Base-by-base conservation (phyloP, 1,140 invertebrate genomes). In the Phenacoccus solenopsis region DNA sequence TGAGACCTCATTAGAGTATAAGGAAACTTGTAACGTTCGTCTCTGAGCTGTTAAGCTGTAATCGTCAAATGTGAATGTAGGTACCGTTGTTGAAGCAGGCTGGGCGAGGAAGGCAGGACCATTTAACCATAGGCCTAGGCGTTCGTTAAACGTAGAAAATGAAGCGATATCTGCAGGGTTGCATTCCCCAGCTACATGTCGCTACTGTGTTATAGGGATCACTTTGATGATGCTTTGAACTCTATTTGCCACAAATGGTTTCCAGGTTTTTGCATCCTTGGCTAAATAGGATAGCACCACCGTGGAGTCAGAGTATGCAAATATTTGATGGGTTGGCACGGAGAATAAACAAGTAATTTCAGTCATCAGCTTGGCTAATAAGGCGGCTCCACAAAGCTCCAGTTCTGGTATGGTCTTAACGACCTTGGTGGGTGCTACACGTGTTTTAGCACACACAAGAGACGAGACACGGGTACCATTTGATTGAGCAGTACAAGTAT, bases 81-180 rank as follows among this genome's bases (percentile, higher is more conserved):
- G n/a, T n/a, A n/a, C n/a, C n/a, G n/a, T n/a, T n/a, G n/a, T n/a
- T n/a, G n/a, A n/a, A n/a, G n/a, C n/a, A n/a, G n/a, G n/a, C n/a
- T n/a, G n/a, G n/a, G n/a, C n/a, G n/a, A 25, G 20, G 9, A 56
- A 67, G 22, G 28, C 1, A 9, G 72, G 73, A 0, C 72, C 73
- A 24, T 49, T 64, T 49, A 68, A 70, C 73, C 74, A 75, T 20
- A 74, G 67, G 1, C 70, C 28, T 24, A 68, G 13, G 38, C 38
- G 38, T 25, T 72, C 28, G 0, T 69, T 30, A 1, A 70, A 16
- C 12, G 70, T n/a, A 7, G 67, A 49, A 0, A 74, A 68, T 2
- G 71, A 32, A 1, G 78, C 73, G 3, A 74, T 71, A 73, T 82
- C 80, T 0, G 78, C 80, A 1, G 80, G 79, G 72, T 82, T 82